Evolutionary conservation across 37 sponge, comb jelly and placozoan species (phyloP), one percentile per base, ranked within the genome.

Genomic region (Hormiphora californensis): DNA sequence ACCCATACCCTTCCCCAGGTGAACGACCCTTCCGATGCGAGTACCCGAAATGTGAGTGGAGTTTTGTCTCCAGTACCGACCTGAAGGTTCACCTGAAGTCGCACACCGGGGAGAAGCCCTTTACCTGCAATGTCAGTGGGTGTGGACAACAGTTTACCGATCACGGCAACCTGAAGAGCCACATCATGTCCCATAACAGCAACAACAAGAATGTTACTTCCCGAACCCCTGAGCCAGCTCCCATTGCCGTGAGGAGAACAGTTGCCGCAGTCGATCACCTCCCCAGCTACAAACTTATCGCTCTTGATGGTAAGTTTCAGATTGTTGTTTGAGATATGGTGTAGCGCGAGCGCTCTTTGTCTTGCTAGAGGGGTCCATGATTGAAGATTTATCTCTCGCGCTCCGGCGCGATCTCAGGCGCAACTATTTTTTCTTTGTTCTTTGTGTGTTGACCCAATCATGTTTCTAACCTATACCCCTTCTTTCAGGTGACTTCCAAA

Each of bases 21-120:
- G 85, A 85, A 54, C 85, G 85, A 51, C 85, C 85, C 8, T 85
- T 85, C 85, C 5, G 33, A 49, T 85, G 85, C 27, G 54, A 85
- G 21, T 28, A 30, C 53, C 85, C 54, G 32, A 54, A 54, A 33
- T 85, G 85, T 54, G 85, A 54, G 17, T 54, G 54, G 85, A 85
- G 39, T n/a, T 85, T 54, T 19, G 85, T 49, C 27, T 85, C 54
- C 1, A 49, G 28, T 51, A 51, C 85, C 32, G 54, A 85, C 32
- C 85, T 85, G 12, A 85, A 85, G 38, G 53, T 85, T 3, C 85
- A 85, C 54, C 40, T 85, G 31, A 49, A 28, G 22, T 33, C 85
- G 15, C 85, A 85, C 41, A 34, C 85, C 8, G 85, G 85, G 4
- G 53, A 15, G 11, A 85, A 85, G 27, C 38, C 85, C 30, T 49